Conservation (phyloP, 2,113 vertebrate genomes). For the Oncorhynchus gorbuscha region DNA sequence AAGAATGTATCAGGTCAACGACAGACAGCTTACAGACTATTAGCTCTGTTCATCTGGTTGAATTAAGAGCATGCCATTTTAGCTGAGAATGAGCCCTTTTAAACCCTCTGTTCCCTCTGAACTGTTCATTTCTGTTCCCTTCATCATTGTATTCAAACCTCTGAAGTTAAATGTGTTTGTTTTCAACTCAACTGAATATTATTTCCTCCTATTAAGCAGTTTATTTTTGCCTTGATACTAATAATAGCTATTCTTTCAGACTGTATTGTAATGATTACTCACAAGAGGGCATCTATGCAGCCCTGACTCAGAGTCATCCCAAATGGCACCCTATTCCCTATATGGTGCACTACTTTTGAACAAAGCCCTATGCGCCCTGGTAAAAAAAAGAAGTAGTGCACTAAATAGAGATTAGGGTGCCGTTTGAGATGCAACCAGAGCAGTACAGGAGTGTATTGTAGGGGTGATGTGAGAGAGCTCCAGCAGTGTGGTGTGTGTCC, state of each 20-base stretch:
- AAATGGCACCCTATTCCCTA: no score
- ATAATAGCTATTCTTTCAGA: background rate
- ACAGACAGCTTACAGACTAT: conserved; percentile 71
- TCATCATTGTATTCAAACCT: conserved; percentile 6
- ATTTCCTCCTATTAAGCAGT: conserved; percentile 3
- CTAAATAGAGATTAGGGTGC: no score
- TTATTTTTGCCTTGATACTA: conserved; percentile 29
- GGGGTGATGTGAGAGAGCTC: conserved; percentile 25
- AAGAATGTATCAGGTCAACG: conserved; percentile 76
- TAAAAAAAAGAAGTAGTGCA: no score
- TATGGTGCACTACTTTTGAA: no score
- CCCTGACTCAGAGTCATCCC: background rate
- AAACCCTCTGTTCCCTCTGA: conserved; percentile 2
- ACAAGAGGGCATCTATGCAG: background rate
- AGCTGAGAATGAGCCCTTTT: conserved; percentile 37
- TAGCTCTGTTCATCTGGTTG: conserved; percentile 48
- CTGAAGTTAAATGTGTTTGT: no score
- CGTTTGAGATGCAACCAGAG: no score
- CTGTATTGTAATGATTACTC: background rate
- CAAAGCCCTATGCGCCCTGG: no score
- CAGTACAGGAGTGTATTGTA: no score
- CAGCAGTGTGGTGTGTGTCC: conserved; percentile 43
- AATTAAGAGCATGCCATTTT: conserved; percentile 53
- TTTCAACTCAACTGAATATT: background rate
- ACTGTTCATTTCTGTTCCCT: background rate